Base-by-base conservation (phyloP, 2,797 vertebrate species). In the Ctenopoma multispine region DNA sequence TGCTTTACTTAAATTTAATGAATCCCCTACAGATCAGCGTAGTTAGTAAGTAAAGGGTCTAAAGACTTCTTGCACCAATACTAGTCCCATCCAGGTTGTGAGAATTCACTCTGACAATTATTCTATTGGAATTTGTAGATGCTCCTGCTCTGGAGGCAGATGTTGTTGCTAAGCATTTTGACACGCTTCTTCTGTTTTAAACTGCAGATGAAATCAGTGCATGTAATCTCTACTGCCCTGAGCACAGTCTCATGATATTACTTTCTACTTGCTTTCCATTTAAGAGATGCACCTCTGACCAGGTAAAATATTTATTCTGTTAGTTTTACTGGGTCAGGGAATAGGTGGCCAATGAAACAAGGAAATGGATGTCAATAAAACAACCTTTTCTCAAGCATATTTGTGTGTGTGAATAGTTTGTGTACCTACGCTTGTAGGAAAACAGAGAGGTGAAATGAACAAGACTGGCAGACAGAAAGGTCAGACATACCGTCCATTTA, bases 121-220 rank as follows among this genome's bases (percentile, higher is more conserved):
- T 53, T 68, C 41, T 23, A 11, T 43, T 67, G 48, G 59, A 54
- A 67, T 56, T 79, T 75, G 72, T 38, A 67, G 65, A 75, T 51
- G 14, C 18, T 43, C 21, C 18, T 51, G 34, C 58, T 59, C 63
- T 58, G 29, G 76, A 79, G 40, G 40, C 43, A 69, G 50, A 9
- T 80, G 74, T 62, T 79, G 78, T 76, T 84, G 86, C 73, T 84
- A 71, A 70, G 80, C 67, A 78, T 75, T 73, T 63, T 47, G 73
- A 79, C 51, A 77, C 29, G 34, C 77, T 72, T 41, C 63, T 47
- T 46, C 57, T 64, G 81, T 80, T 72, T 83, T 68, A 64, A 86
- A 81, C 60, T 63, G 61, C 49, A 31, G 17, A 44, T 67, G 46
- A 77, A 84, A 75, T 73, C 14, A 15, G 76, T 56, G 64, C 56